Evolutionary conservation across 1,140 invertebrate species (phyloP), one percentile per base, ranked within the genome.

Genomic region (Zeugodacus cucurbitae): DNA sequence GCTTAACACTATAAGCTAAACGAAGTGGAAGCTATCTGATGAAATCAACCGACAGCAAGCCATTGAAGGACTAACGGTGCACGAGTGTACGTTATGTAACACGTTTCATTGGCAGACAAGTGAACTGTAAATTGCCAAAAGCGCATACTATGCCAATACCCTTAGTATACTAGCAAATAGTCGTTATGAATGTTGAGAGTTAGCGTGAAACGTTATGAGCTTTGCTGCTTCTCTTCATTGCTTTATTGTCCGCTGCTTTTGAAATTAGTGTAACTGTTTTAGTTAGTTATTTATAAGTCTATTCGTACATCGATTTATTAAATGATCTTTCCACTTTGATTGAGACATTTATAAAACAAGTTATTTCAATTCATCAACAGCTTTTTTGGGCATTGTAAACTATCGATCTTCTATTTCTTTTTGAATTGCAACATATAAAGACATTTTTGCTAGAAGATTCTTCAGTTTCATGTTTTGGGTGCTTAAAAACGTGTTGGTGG

Each of bases 91-190:
- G 67, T 22, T 37, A 17, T 14, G 29, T 37, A 70, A 37, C 67
- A 70, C 67, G 67, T 74, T 74, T 74, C 20, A 32, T 37, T 41
- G 34, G 67, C 67, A 74, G 67, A 74, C 67, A 74, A 74, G 67
- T 74, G 67, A 74, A 74, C 67, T 20, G 67, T 32, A 74, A 74
- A 74, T 74, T 74, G 34, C 67, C 67, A 74, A 74, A 74, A 74
- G 67, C 67, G 34, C 67, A 41, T 74, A 34, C 20, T 37, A 74
- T 74, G 20, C 32, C 67, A 74, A 74, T 37, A 74, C 34, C 4
- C 32, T 22, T 37, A 2, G 67, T 41, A 37, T 67, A 37, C n/a
- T 37, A 41, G 34, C 32, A 37, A 32, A n/a, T 26, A 62, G 22
- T 54, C 6, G 48, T 62, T 62, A 62, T 32, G 34, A 32, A 74